Evolutionary conservation across 1,140 invertebrate species (phyloP).

Genomic region (Wasmannia auropunctata): DNA sequence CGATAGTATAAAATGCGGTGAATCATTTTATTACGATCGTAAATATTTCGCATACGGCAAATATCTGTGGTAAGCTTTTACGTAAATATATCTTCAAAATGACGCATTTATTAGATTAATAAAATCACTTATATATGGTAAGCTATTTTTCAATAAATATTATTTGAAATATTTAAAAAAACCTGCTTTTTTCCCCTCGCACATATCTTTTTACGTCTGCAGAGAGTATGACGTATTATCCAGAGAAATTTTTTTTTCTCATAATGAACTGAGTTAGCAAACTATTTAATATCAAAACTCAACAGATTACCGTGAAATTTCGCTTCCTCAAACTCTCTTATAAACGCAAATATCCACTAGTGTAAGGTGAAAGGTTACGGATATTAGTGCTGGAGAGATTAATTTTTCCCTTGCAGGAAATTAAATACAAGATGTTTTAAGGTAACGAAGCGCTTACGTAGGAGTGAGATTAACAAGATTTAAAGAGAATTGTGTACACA

Average conservation of each 20-base stretch:
- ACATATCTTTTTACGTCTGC: neutral
- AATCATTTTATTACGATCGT: neutral
- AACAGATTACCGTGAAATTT: neutral
- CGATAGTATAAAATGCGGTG: neutral
- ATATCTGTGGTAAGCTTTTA: too few relatives aligned
- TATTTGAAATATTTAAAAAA: neutral
- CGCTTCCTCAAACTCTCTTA: neutral
- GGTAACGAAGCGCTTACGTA: neutral
- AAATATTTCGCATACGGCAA: neutral
- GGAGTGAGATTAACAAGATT: neutral
- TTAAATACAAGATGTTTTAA: slow-evolving; percentile 10
- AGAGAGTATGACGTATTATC: neutral
- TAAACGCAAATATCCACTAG: neutral
- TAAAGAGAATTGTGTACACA: neutral
- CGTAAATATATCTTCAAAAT: neutral
- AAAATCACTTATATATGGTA: neutral
- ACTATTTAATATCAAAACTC: neutral
- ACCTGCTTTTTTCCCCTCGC: neutral
- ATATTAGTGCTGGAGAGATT: neutral
- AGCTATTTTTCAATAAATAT: neutral
- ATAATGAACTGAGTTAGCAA: neutral
- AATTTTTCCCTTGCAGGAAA: neutral
- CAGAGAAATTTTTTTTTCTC: neutral
- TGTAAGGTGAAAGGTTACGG: slow-evolving; percentile 1
- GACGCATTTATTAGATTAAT: neutral